A percentile compares a stretch with the other conserved stretches of the same genome.
These are phyloP conservation scores for Caenorhabditis sp. DNA, from an alignment of 2,888 invertebrate genomes.

Conservation along the genomic window DNA sequence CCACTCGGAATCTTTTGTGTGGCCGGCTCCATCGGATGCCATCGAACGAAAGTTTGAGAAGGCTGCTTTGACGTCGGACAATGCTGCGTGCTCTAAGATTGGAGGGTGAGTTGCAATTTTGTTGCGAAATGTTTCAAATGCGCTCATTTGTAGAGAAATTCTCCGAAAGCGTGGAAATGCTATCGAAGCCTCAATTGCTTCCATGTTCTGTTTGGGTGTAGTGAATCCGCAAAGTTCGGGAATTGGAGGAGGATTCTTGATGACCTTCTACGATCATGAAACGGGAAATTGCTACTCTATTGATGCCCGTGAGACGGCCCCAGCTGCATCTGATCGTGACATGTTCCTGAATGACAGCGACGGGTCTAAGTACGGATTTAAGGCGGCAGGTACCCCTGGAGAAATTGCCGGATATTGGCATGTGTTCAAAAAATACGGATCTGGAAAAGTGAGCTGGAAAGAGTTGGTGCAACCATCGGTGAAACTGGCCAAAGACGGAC, in stretches of 20 bases:
- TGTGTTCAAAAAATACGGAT: constrained; percentile 74
- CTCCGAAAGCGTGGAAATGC: constrained; percentile 84
- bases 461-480: constrained; percentile 59
- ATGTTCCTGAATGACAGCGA: constrained; percentile 78
- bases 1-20: constrained; percentile 53
- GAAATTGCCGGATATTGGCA: constrained; percentile 78
- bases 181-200: constrained; percentile 90
- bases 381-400: constrained; percentile 76
- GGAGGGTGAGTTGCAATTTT: constrained; percentile 59
- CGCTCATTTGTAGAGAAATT: constrained; percentile 80
- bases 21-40: constrained; percentile 73
- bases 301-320: constrained; percentile 81
- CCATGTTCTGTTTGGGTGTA: constrained; percentile 89
- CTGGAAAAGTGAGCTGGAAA: constrained; percentile 73
- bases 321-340: constrained; percentile 82
- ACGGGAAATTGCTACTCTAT: constrained; percentile 75
- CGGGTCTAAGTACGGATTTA: constrained; percentile 71
- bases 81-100: constrained; percentile 76
- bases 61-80: constrained; percentile 78
- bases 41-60: constrained; percentile 69
- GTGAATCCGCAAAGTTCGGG: constrained; percentile 90
- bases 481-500: constrained; percentile 70
- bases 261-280: constrained; percentile 85
- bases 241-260: constrained; percentile 90
- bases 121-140: neutral